A percentile compares a stretch with the other conserved stretches of the same genome.
Evolutionary conservation across 92 coral and sea anemone genomes (phyloP).

Genomic region (Porites evermanni): DNA sequence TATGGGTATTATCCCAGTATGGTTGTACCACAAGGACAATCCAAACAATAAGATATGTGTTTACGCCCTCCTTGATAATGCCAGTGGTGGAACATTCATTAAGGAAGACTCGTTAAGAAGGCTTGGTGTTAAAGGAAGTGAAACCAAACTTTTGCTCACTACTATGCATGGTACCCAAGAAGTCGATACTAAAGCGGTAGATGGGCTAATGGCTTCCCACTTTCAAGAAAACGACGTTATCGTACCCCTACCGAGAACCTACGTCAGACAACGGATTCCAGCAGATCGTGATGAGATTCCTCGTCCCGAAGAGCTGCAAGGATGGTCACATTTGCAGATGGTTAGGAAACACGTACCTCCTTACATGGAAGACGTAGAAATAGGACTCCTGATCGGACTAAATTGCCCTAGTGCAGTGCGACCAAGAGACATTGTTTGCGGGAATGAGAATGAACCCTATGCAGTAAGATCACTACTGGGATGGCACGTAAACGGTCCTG

Average conservation of each 20-base stretch:
- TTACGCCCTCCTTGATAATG: no score
- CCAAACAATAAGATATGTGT: no score
- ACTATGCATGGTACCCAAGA: no score
- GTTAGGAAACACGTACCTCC: conserved; percentile 33
- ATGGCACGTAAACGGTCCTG: conserved; percentile 64
- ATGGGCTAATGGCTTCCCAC: no score
- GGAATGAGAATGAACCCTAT: conserved; percentile 56
- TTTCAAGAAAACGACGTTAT: conserved; percentile 15
- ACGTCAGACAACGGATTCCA: conserved; percentile 60
- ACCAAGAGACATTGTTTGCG: conserved; percentile 58
- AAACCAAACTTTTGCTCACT: no score
- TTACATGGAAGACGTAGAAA: conserved; percentile 55
- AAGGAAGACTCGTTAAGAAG: no score
- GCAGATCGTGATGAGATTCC: conserved; percentile 66
- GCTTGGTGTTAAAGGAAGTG: no score
- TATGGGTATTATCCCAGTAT: no score
- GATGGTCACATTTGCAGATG: conserved; percentile 53
- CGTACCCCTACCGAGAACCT: conserved; percentile 67
- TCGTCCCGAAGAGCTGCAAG: conserved; percentile 30
- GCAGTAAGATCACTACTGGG: conserved; percentile 64
- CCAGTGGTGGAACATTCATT: no score
- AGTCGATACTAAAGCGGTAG: no score
- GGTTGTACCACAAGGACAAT: no score
- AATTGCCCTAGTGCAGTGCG: conserved; percentile 64
- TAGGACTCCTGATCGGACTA: conserved; percentile 60